A percentile compares a stretch with the other conserved stretches of the same genome.
These are phyloP conservation scores for Buphagus erythrorhynchus DNA, from an alignment of 2,797 vertebrate species.

Conservation along the genomic window DNA sequence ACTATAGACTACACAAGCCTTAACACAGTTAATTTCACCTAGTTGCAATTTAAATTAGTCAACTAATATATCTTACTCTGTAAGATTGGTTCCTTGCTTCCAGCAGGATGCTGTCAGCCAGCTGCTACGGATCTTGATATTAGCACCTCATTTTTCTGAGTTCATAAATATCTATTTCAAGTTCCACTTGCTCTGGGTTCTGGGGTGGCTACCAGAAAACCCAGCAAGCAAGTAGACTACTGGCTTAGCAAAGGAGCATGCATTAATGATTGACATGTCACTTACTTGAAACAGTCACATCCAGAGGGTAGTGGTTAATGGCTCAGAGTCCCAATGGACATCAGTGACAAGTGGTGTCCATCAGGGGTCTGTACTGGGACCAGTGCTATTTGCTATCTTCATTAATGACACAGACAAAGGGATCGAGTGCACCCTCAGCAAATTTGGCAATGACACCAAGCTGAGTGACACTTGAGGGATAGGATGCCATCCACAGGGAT, in stretches of 20 bases:
- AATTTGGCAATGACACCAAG: not conserved
- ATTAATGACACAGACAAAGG: not conserved
- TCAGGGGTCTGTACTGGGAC: not conserved
- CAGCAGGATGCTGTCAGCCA: not conserved
- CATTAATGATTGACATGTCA: not conserved
- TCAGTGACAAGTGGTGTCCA: not conserved
- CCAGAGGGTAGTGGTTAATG: not conserved
- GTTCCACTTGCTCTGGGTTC: not conserved
- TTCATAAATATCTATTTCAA: not conserved
- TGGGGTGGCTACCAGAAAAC: not conserved
- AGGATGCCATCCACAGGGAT: not conserved
- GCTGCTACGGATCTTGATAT: not conserved
- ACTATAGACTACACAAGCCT: not conserved
- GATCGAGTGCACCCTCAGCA: accelerated
- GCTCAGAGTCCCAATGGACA: not conserved
- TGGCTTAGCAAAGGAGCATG: not conserved
- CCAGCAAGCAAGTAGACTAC: not conserved
- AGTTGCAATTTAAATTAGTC: not conserved
- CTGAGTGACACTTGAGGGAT: not conserved
- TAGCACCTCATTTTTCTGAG: not conserved
- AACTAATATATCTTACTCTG: not conserved
- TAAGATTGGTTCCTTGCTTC: not conserved
- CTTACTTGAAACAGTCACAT: not conserved
- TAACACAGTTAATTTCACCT: not conserved
- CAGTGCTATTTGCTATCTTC: not conserved